Percentiles rank a stretch among this genome's conserved stretches.
Conservation (phyloP, 2,888 invertebrate species). For the Cephonodes hylas region DNA sequence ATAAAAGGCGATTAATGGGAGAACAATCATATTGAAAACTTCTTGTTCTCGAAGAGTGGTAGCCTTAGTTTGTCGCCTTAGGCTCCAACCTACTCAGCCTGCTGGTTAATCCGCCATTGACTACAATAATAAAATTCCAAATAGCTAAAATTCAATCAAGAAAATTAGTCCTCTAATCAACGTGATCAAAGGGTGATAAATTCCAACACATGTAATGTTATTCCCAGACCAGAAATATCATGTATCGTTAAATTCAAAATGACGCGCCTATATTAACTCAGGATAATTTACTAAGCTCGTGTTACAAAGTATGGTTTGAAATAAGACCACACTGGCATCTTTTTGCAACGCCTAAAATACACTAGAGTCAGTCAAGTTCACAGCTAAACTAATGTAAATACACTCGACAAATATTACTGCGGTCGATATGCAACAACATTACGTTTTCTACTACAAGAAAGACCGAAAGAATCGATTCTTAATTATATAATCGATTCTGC, state of each 20-base stretch:
- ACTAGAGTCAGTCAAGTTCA: constrained; percentile 7
- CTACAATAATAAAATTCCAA: too few relatives aligned
- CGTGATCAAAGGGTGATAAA: too few relatives aligned
- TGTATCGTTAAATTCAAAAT: neutral
- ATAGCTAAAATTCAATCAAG: too few relatives aligned
- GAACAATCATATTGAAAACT: too few relatives aligned
- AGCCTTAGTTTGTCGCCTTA: too few relatives aligned
- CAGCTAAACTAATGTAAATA: neutral
- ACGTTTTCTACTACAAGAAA: neutral
- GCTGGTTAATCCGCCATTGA: too few relatives aligned
- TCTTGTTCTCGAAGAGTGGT: too few relatives aligned
- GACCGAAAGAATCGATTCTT: neutral
- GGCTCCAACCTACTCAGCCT: too few relatives aligned
- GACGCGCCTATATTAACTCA: neutral
- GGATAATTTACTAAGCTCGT: neutral
- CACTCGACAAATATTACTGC: neutral
- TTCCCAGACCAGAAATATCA: neutral
- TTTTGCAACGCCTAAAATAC: neutral
- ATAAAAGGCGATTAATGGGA: too few relatives aligned
- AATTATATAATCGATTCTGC: neutral
- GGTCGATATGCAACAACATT: neutral
- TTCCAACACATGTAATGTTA: neutral
- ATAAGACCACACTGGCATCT: neutral
- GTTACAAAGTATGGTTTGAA: neutral
- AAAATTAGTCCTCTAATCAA: too few relatives aligned